Base-by-base conservation (phyloP, 2,888 invertebrate species). In the Rutpela maculata region DNA sequence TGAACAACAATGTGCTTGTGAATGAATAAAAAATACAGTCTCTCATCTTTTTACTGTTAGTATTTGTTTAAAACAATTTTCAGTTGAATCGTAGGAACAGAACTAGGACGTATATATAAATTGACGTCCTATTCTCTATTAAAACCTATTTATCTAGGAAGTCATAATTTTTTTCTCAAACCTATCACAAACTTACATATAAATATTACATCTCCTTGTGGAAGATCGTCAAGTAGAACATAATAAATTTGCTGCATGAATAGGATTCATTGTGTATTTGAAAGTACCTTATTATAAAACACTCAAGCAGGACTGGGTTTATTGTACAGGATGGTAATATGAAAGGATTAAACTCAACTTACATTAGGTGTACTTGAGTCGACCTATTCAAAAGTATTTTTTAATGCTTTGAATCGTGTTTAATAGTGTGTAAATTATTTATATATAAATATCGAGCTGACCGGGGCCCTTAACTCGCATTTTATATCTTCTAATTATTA, bases 251-350 rank as follows among this genome's bases (percentile, higher is more conserved):
- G 57, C 9, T 35, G 35, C 17, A 2, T 69, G 69, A 69, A 69
- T 69, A 56, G 69, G 69, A 57, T 38, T 69, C 69, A 57, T 69
- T 69, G 69, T 69, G 17, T 56, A 35, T 59, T 31, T 17, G 26
- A 38, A 57, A 26, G 35, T 26, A 31, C 35, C 57, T 31, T 69
- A 69, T 69, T 69, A 59, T 69, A 69, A 69, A 38, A 69, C 69
- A 57, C 57, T 35, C 69, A 18, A n/a, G 17, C 17, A 10, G 55
- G 62, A 15, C 62, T 62, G 38, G 18, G 38, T 38, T n/a, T 57
- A 59, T 69, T 69, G 57, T 69, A 31, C 50, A 17, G 18, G 11
- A 68, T 56, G 26, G 55, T 56, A 22, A 31, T 56, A 68, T 59
- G 57, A 35, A 57, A 31, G 59, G 69, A 69, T 69, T 69, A 69